These are phyloP conservation scores for Notolepis coatsorum DNA, from an alignment of 2,797 vertebrate species.

Conservation along the genomic window DNA sequence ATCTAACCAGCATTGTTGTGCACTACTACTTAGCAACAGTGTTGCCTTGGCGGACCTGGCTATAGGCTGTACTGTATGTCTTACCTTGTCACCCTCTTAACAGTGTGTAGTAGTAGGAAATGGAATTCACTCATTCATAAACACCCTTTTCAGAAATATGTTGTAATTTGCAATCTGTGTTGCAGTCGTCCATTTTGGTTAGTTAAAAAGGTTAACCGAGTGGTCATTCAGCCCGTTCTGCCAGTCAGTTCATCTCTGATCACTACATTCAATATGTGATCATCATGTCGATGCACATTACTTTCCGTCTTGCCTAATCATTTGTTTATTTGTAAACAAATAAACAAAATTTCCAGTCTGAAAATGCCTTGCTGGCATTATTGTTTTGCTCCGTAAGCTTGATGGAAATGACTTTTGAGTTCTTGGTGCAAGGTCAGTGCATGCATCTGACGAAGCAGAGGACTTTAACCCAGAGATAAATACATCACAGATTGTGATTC, in stretches of 20 bases:
- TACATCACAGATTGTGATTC: slow-evolving; percentile 18
- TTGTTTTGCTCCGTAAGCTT: slow-evolving; percentile 27
- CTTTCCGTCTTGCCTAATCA: slow-evolving; percentile 3
- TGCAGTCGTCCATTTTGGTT: not conserved
- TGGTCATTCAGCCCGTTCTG: too few species aligned
- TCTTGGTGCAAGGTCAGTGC: slow-evolving; percentile 25
- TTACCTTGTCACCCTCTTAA: not conserved
- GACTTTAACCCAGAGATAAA: slow-evolving; percentile 24
- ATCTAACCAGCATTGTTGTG: not conserved
- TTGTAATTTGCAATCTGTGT: not conserved
- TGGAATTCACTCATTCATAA: not conserved
- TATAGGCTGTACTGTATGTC: not conserved
- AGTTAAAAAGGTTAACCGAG: not conserved
- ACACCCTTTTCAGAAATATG: not conserved
- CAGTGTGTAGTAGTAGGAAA: not conserved
- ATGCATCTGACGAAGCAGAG: slow-evolving; percentile 33
- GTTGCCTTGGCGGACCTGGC: not conserved
- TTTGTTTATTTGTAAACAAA: slow-evolving; percentile 8
- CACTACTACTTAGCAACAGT: slow-evolving; percentile 4
- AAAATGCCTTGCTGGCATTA: slow-evolving; percentile 17
- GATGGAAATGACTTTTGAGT: slow-evolving; percentile 10
- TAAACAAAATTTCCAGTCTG: slow-evolving; percentile 1
- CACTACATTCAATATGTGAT: not conserved
- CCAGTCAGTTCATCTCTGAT: not conserved
- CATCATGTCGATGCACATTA: not conserved